A percentile compares a stretch with the other conserved stretches of the same genome.
phyloP scores from a whole-genome alignment of 2,888 invertebrate genomes.

The Leptothorax acervorum region DNA sequence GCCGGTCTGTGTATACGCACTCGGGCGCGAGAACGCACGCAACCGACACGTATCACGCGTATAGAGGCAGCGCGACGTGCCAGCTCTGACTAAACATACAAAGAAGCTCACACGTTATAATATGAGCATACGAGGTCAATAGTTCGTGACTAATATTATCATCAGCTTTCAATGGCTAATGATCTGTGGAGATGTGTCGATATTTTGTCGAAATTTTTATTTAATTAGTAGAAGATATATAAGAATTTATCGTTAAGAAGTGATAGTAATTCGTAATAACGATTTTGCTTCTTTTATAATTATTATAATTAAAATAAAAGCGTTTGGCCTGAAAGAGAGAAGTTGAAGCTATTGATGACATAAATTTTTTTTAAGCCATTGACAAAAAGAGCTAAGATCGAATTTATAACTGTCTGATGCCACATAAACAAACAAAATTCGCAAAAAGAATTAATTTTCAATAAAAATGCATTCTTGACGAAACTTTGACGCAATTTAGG shows the following conservation, averaged over 20 bases:
- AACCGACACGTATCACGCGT: constrained; percentile 59
- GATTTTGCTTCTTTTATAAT: not conserved
- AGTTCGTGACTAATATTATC: not conserved
- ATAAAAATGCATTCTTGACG: not conserved
- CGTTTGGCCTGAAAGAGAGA: not conserved
- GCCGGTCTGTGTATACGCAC: constrained; percentile 65
- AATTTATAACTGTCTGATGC: not conserved
- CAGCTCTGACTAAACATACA: constrained; percentile 22
- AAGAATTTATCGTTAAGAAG: not conserved
- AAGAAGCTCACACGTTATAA: not conserved
- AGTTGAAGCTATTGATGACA: not conserved
- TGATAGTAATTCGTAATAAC: not conserved
- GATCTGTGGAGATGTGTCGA: not conserved
- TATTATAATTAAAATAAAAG: not conserved
- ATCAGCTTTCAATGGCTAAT: not conserved
- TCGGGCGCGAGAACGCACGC: constrained; percentile 72
- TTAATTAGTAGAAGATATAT: not conserved
- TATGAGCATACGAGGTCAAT: not conserved
- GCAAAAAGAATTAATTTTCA: not conserved
- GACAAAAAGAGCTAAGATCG: not conserved
- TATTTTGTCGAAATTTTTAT: not conserved
- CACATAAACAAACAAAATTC: not conserved
- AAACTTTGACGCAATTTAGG: not conserved
- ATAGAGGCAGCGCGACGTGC: constrained; percentile 41
- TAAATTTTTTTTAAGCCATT: not conserved